Base-by-base conservation (phyloP, 2,888 invertebrate genomes). In the Caradrina kadenii region DNA sequence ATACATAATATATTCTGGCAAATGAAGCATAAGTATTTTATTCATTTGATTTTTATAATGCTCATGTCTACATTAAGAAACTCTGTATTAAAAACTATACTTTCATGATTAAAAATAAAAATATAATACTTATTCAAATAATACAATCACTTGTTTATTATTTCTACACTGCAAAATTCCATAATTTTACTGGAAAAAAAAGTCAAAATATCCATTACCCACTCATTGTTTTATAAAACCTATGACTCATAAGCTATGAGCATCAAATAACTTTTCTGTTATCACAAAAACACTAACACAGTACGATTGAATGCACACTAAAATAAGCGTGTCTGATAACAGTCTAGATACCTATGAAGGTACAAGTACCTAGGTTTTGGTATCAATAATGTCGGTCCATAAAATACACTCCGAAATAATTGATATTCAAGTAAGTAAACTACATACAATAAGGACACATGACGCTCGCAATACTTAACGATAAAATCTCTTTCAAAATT, bases 401-500 rank as follows among this genome's bases (percentile, higher is more conserved):
- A 81, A 80, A 80, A 83, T 88, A 56, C 85, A 89, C 71, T 85
- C 88, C 45, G 82, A 89, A 73, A 60, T 88, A 26, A 71, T 87
- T 63, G 77, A 90, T 56, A 71, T 86, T 55, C 88, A 90, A 56
- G 92, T 92, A 84, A 87, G 89, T 81, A 66, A 17, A 8, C n/a
- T 45, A n/a, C 19, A 39, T 19, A 39, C 7, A 45, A 1, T 10
- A 0, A 48, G 15, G 26, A 26, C 26, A 26, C 26, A 26, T 26
- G 4, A 26, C 26, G 26, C 26, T 26, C 26, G 4, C 26, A 26
- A 3, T 26, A 26, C 26, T 26, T 4, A 26, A 26, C 26, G 2
- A 26, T 26, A 26, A 4, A 26, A 26, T 3, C 26, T 4, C 4
- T 26, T 3, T 26, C 4, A 26, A 26, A 26, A 2, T 26, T 26